Base-by-base conservation (phyloP, 1,140 invertebrate species). In the Contarinia nasturtii region DNA sequence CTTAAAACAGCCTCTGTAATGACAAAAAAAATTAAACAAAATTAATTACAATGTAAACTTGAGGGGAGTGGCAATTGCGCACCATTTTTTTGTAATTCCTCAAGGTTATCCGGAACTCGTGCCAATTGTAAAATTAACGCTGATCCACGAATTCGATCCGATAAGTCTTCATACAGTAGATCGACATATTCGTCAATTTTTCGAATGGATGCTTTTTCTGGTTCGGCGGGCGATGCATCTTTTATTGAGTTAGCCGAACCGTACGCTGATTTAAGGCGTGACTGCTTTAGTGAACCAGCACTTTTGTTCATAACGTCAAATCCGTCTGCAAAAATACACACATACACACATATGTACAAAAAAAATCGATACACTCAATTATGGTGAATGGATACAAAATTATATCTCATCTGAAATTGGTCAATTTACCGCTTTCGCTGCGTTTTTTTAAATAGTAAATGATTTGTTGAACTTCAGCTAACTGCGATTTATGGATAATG, bases 131-230 rank as follows among this genome's bases (percentile, higher is more conserved):
- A 70, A 51, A 98, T 87, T 45, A 91, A 69, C 14, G 80, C 79
- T n/a, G 92, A 89, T 27, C 88, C 93, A 65, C 85, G 82, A 20
- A 94, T 80, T 71, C 96, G 96, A 54, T 90, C 88, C 37, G 80
- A 72, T 54, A 93, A 79, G 53, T 91, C 91, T 68, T 98, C 95
- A 65, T 98, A 99, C 4, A 99, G 67, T 49, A 98, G 68, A 66
- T 98, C 94, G 40, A 97, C 82, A 65, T 98, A 98, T 54, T 82
- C 80, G 58, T 96, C 88, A 43, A 96, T 75, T 61, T 82, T 81
- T 54, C 86, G 84, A 45, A 88, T 80, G 20, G 77, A 75, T 43
- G 82, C 78, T 15, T 48, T 48, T 12, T 48, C 47, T 42, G 27
- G 27, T 27, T 27, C 27, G 10, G 27, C 27, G 27, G 27, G 10